Conservation (phyloP, 2,113 vertebrate genomes). For the Peromyscus polionotus region DNA sequence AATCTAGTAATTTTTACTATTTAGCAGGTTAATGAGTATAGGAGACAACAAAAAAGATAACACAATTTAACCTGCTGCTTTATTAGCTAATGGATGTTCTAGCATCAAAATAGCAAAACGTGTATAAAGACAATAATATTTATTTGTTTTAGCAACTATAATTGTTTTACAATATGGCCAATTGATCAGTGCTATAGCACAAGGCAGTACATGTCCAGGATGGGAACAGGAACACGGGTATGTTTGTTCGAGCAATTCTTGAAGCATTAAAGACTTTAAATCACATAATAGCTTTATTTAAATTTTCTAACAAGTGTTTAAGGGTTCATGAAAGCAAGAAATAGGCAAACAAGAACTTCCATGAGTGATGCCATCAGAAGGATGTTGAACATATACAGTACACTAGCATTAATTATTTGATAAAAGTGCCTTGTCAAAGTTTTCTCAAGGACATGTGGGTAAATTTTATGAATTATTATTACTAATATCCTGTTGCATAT, state of each 20-base stretch:
- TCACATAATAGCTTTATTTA: not conserved
- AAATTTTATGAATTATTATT: not conserved
- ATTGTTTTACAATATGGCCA: slow-evolving; percentile 22
- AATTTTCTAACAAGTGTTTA: not conserved
- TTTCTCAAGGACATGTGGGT: slow-evolving; percentile 32
- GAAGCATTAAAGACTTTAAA: slow-evolving; percentile 35
- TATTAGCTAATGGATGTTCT: not conserved
- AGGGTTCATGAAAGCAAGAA: slow-evolving; percentile 52
- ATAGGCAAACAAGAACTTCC: slow-evolving; percentile 74
- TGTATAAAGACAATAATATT: slow-evolving; percentile 4
- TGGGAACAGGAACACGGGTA: not conserved
- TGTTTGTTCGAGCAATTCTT: not conserved
- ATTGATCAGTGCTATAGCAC: not conserved
- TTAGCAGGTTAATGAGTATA: slow-evolving; percentile 77
- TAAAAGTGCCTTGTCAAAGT: slow-evolving; percentile 55
- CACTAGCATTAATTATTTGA: slow-evolving; percentile 66
- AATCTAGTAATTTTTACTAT: slow-evolving; percentile 74
- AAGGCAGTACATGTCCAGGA: not conserved
- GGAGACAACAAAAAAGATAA: slow-evolving; percentile 53
- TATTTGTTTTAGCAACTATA: slow-evolving; percentile 21
- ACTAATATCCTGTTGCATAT: not conserved
- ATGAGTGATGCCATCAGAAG: slow-evolving; percentile 79
- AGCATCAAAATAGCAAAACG: slow-evolving; percentile 27
- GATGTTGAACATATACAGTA: slow-evolving; percentile 79
- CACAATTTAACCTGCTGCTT: not conserved